Conservation (phyloP, 2,113 vertebrate genomes). For the Pavo muticus region DNA sequence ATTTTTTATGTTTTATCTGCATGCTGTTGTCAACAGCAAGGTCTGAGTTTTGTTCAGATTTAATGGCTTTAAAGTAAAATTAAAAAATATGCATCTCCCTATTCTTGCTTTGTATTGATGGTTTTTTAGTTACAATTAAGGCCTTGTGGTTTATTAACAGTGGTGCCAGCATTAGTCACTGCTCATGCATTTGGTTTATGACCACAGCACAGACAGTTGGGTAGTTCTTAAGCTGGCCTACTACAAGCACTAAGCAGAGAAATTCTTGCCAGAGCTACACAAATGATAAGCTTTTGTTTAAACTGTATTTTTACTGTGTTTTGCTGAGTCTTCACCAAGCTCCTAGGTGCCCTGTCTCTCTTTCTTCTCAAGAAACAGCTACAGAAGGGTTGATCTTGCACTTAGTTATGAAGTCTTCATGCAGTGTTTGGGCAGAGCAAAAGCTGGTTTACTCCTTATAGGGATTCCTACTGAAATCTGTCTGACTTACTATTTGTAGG, state of each 20-base stretch:
- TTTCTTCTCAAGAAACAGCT: not conserved
- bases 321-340: not conserved
- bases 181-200: not conserved
- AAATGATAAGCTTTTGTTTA: not conserved
- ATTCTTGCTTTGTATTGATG: not conserved
- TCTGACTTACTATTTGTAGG: not conserved
- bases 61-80: not conserved
- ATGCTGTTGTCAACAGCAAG: not conserved
- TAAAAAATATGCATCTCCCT: not conserved
- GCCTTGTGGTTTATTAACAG: not conserved
- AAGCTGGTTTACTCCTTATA: not conserved
- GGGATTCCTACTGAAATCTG: not conserved
- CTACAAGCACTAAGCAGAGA: fast-evolving
- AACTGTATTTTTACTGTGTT: fast-evolving
- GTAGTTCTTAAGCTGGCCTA: not conserved
- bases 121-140: not conserved
- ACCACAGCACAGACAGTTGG: not conserved
- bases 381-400: fast-evolving
- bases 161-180: fast-evolving
- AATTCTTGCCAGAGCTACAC: not conserved
- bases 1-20: not conserved
- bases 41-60: not conserved
- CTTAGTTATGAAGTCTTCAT: not conserved
- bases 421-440: not conserved
- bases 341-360: not conserved